These are phyloP conservation scores for Anolis apletophallus DNA, from an alignment of 2,797 vertebrate genomes.

Conservation along the genomic window DNA sequence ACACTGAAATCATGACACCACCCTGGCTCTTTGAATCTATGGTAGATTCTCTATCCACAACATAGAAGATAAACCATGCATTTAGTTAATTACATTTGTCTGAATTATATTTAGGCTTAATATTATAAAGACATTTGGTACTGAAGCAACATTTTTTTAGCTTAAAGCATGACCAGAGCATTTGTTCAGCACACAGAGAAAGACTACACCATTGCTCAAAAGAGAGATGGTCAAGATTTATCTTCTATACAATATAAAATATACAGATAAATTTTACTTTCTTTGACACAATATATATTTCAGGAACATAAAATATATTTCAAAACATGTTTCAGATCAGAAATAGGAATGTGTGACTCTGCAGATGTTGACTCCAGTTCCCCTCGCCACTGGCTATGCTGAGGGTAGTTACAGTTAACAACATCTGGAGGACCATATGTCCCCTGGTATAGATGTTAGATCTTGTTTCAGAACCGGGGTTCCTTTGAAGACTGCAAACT, in stretches of 20 bases:
- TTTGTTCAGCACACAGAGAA: background rate
- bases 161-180: fast-evolving
- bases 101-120: background rate
- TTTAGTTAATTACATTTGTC: background rate
- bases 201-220: background rate
- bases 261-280: background rate
- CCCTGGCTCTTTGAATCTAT: too few species aligned
- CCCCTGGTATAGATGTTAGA: background rate
- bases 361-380: background rate
- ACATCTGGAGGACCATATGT: background rate
- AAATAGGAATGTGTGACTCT: background rate
- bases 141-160: background rate
- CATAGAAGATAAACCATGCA: background rate
- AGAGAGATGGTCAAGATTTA: background rate
- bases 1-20: too few species aligned
- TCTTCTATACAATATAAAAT: background rate
- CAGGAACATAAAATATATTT: background rate
- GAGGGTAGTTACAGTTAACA: background rate
- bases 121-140: background rate
- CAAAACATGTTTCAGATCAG: background rate
- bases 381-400: background rate
- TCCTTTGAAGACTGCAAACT: background rate
- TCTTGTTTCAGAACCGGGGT: background rate
- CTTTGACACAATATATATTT: background rate
- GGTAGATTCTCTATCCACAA: background rate